Percentiles rank a stretch among this genome's conserved stretches.
Conservation (phyloP, 1,140 invertebrate species). For the Euschistus heros region DNA sequence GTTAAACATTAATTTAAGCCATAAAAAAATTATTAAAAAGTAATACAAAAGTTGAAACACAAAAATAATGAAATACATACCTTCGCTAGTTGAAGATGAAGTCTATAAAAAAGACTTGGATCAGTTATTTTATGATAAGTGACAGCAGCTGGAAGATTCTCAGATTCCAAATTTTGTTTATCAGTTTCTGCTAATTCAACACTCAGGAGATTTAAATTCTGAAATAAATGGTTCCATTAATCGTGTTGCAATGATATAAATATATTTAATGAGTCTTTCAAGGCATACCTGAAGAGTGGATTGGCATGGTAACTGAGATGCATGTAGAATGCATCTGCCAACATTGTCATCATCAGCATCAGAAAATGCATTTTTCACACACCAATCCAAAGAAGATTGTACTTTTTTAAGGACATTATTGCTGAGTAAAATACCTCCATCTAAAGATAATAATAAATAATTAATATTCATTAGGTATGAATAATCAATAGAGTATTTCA, state of each 20-base stretch:
- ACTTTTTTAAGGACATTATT: slow-evolving; percentile 64
- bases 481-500: neutral
- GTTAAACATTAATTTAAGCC: too few species aligned
- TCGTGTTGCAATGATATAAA: too few species aligned
- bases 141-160: slow-evolving; percentile 46
- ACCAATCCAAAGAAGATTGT: slow-evolving; percentile 67
- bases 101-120: slow-evolving; percentile 51
- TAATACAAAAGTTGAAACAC: too few species aligned
- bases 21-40: too few species aligned
- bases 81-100: slow-evolving; percentile 58
- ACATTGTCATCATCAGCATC: slow-evolving; percentile 69
- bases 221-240: slow-evolving; percentile 26
- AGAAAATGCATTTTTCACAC: slow-evolving; percentile 69
- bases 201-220: slow-evolving; percentile 40
- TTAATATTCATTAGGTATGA: neutral
- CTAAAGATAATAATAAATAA: slow-evolving; percentile 35
- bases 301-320: slow-evolving; percentile 49
- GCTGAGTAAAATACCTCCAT: slow-evolving; percentile 62
- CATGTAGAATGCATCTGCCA: slow-evolving; percentile 66
- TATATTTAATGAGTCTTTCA: neutral
- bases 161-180: slow-evolving; percentile 14
- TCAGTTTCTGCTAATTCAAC: slow-evolving; percentile 36
- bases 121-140: slow-evolving; percentile 54
- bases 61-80: slow-evolving; percentile 34
- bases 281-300: slow-evolving; percentile 31